Evolutionary conservation across 2,113 vertebrate genomes (phyloP).

Genomic region (Telmatochromis sp.): DNA sequence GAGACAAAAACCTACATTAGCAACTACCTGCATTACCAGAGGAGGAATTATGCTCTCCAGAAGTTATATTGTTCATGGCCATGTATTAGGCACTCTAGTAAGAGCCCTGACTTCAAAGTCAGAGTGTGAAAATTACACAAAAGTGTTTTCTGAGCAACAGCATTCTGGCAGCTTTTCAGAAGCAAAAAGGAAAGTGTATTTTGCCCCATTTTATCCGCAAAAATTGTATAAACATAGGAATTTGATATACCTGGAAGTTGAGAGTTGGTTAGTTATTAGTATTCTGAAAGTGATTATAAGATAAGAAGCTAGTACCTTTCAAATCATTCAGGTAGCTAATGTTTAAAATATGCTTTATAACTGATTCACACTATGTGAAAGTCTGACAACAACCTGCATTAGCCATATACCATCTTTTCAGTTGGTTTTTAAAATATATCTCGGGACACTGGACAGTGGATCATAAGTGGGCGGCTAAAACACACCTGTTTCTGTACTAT

Average conservation of each 20-base stretch:
- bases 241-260: background rate
- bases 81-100: background rate
- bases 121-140: background rate
- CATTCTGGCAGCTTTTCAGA: background rate
- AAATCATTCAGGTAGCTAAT: background rate
- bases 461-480: background rate
- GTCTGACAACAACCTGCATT: background rate
- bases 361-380: background rate
- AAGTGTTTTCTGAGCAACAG: background rate
- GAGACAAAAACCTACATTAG: background rate
- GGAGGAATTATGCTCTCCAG: background rate
- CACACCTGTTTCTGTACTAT: background rate
- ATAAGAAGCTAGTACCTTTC: background rate
- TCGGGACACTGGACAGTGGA: background rate
- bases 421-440: background rate
- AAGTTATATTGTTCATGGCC: background rate
- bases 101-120: background rate
- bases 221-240: background rate
- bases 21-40: background rate
- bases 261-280: background rate
- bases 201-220: background rate
- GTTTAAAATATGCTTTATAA: background rate
- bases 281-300: background rate
- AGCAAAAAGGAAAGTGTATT: background rate
- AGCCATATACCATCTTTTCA: background rate